These are phyloP conservation scores for Smutsia temminckii DNA, from an alignment of 2,797 vertebrate species.

Conservation along the genomic window DNA sequence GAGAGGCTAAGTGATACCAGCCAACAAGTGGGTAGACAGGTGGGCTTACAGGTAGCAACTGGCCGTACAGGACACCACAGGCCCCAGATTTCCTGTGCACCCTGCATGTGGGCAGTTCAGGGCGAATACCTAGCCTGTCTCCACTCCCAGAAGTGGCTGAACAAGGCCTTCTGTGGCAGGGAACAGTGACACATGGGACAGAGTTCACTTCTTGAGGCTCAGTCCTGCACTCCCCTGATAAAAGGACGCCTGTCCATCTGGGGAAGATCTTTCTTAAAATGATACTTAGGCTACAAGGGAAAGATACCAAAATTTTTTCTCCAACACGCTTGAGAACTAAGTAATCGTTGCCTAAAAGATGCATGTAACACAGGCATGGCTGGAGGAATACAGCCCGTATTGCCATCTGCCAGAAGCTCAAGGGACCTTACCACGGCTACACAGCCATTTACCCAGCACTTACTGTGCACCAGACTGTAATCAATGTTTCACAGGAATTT, in stretches of 20 bases:
- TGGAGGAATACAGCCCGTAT: background rate
- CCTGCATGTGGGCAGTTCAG: background rate
- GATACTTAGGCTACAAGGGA: background rate
- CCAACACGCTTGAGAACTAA: background rate
- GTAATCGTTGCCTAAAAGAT: background rate
- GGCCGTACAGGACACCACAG: accelerated
- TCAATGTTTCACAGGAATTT: background rate
- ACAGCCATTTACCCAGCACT: accelerated
- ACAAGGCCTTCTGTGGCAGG: background rate
- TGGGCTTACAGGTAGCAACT: background rate
- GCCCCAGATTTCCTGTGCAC: too few relatives aligned
- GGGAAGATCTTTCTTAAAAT: background rate
- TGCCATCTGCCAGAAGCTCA: accelerated
- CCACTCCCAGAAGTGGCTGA: background rate
- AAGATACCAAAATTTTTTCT: background rate
- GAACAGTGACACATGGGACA: background rate
- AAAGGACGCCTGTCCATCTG: background rate
- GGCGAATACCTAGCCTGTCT: background rate
- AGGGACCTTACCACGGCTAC: accelerated
- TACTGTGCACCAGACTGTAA: background rate
- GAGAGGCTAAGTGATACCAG: background rate
- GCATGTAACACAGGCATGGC: background rate
- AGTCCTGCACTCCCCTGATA: background rate
- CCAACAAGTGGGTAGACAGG: background rate
- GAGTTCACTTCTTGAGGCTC: background rate